Percentiles rank a stretch among this genome's conserved stretches.
These are phyloP conservation scores for Natator depressus DNA, from an alignment of 2,113 vertebrate genomes.

Conservation along the genomic window DNA sequence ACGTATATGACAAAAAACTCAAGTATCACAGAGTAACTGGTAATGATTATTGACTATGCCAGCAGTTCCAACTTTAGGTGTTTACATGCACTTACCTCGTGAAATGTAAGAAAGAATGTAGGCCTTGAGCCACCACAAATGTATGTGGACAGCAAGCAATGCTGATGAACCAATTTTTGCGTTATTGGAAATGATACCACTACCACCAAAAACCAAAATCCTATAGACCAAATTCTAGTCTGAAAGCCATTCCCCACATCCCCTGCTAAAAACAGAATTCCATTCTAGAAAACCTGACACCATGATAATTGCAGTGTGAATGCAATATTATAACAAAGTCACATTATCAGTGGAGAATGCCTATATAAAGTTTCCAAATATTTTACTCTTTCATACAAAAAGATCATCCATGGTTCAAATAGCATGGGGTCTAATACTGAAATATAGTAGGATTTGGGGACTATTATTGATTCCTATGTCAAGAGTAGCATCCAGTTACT, in stretches of 20 bases:
- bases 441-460: not conserved
- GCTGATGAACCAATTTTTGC: rapidly evolving
- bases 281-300: not conserved
- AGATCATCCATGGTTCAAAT: not conserved
- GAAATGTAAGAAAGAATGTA: not conserved
- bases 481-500: not conserved
- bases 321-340: not conserved
- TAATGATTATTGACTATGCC: not conserved
- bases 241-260: not conserved
- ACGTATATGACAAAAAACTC: not conserved
- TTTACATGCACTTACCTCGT: not conserved
- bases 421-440: not conserved
- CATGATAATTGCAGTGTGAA: not conserved
- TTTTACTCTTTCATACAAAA: not conserved
- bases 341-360: not conserved
- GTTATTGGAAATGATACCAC: not conserved
- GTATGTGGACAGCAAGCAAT: not conserved
- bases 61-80: not conserved
- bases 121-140: not conserved
- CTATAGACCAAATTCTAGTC: not conserved
- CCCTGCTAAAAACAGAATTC: not conserved
- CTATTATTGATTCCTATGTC: not conserved
- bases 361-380: not conserved
- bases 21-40: not conserved
- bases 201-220: not conserved